Conservation (phyloP, 2,888 invertebrate species). For the Parochlus steinenii region DNA sequence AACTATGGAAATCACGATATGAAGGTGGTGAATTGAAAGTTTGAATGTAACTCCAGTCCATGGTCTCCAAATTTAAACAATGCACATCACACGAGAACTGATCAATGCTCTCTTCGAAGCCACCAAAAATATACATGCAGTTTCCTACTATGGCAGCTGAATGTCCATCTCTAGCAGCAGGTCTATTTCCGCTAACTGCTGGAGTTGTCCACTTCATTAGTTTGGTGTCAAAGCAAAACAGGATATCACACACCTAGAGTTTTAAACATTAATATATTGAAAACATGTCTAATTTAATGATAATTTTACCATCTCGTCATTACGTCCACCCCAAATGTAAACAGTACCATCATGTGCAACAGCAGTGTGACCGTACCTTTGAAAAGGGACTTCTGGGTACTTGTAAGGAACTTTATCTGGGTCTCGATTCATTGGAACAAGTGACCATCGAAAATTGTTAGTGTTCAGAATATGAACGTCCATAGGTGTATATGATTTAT, state of each 20-base stretch:
- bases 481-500: constrained; percentile 56
- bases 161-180: constrained; percentile 80
- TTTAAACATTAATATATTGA: neutral
- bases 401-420: constrained; percentile 28
- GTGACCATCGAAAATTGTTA: constrained; percentile 42
- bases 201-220: constrained; percentile 51
- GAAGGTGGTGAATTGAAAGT: constrained; percentile 47
- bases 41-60: constrained; percentile 51
- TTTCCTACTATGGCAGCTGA: constrained; percentile 66
- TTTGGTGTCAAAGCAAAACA: constrained; percentile 68
- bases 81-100: constrained; percentile 67
- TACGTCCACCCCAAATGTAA: constrained; percentile 82
- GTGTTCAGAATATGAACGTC: constrained; percentile 77
- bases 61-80: constrained; percentile 51
- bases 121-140: constrained; percentile 80
- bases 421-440: constrained; percentile 34
- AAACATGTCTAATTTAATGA: neutral
- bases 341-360: constrained; percentile 58
- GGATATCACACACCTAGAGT: constrained; percentile 53
- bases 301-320: constrained; percentile 41
- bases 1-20: constrained; percentile 78
- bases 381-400: constrained; percentile 50
- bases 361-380: constrained; percentile 60
- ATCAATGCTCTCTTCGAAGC: constrained; percentile 72
- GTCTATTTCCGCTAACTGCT: constrained; percentile 46